Base-by-base conservation (phyloP, 1,140 invertebrate species). In the Trichonephila inaurata region DNA sequence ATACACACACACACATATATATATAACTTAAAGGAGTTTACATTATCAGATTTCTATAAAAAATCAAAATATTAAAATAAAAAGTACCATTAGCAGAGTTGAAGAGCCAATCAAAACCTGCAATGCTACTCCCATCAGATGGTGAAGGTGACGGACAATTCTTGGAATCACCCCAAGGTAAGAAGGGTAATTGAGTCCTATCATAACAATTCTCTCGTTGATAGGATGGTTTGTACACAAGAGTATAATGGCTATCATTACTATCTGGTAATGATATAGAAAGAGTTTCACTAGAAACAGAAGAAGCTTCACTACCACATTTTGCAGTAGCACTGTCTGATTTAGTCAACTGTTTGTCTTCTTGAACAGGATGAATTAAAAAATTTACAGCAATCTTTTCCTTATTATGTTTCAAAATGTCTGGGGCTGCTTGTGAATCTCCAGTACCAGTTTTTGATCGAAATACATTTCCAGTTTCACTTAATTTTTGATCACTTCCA, bases 21-120 rank as follows among this genome's bases (percentile, higher is more conserved):
- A 40, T 12, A 51, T 51, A 51, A 51, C 7, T 51, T 10, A 51
- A 51, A 51, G 5, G 0, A 12, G 51, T 7, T 40, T 40, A 2
- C 33, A 40, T 40, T 40, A 40, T 40, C 7, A 51, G 51, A 51
- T 51, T 51, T 51, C 7, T 12, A 51, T 51, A 10, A 51, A 51
- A 51, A 51, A 51, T 10, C 10, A 51, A 51, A 51, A 10, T 10
- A 51, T 12, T 51, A 51, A 51, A 51, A 51, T 8, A 51, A 51
- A 60, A 40, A 33, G 28, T 82, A 94, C 93, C 93, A 90, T 96
- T 96, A 91, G 96, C 95, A 66, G 95, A 95, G 94, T 95, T 95
- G 94, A 96, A 96, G 61, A 96, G 94, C 95, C 95, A 95, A 92
- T 96, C 95, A 58, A 96, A 94, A 21, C 95, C 95, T 14, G 95